phyloP scores from a whole-genome alignment of 2,797 vertebrate genomes.

The Leptoclinus maculatus region DNA sequence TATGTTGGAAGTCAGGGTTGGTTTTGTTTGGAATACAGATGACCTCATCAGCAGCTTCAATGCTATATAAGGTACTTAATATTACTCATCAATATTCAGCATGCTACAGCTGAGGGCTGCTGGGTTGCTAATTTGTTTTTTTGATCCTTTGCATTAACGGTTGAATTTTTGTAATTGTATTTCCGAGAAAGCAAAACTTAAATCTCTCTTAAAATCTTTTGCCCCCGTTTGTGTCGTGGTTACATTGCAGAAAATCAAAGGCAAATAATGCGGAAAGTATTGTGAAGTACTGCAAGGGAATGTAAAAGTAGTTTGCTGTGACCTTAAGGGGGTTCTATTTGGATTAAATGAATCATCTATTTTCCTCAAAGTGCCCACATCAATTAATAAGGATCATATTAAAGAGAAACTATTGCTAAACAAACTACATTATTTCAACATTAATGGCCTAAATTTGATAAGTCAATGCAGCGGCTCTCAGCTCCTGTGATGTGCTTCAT shows the following conservation, averaged over 20 bases:
- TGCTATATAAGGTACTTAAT: not conserved
- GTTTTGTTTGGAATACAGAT: slow-evolving; percentile 30
- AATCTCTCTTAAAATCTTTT: not conserved
- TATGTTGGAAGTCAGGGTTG: slow-evolving; percentile 16
- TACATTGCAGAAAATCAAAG: not conserved
- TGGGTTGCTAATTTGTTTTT: not conserved
- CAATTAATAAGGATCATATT: not conserved
- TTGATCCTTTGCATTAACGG: not conserved
- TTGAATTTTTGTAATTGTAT: slow-evolving; percentile 8
- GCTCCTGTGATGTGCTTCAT: not conserved
- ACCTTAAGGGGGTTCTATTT: not conserved
- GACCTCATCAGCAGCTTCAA: not conserved
- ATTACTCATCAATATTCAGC: not conserved
- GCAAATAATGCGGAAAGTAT: not conserved
- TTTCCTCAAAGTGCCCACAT: not conserved
- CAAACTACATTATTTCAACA: not conserved
- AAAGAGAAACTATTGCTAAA: not conserved
- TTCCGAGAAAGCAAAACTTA: not conserved
- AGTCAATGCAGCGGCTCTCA: not conserved
- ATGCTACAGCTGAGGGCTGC: not conserved
- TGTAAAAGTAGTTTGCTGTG: not conserved
- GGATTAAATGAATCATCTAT: not conserved
- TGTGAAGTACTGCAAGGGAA: not conserved
- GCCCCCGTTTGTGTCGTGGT: not conserved
- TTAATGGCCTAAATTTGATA: not conserved